Conservation (phyloP, 1,140 invertebrate genomes). For the Hylaeus anthracinus region DNA sequence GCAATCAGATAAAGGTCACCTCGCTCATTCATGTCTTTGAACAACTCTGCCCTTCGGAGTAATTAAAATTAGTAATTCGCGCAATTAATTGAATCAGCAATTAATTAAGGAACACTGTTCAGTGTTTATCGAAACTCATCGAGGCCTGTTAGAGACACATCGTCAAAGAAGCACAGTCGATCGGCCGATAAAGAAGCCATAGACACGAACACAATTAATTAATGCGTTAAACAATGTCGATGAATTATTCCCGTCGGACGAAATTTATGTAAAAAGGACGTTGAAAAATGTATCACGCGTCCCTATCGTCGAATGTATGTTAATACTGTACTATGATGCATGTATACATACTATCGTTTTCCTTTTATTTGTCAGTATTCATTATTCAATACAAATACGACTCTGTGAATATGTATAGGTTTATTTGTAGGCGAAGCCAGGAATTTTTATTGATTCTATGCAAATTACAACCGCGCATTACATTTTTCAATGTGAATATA, state of each 20-base stretch:
- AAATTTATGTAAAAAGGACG: neutral
- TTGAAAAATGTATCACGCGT: neutral
- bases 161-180: slow-evolving; percentile 9
- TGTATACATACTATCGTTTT: no score
- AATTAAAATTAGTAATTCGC: slow-evolving; percentile 35
- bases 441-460: no score
- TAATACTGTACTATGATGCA: neutral
- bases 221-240: neutral
- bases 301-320: neutral
- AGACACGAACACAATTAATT: slow-evolving; percentile 7
- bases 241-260: neutral
- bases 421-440: no score
- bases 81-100: slow-evolving; percentile 27
- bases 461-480: no score
- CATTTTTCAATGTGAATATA: no score
- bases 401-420: no score
- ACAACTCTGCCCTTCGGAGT: neutral
- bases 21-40: neutral
- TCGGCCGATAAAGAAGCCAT: slow-evolving; percentile 16
- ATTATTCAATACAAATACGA: no score
- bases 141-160: neutral
- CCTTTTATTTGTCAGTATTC: no score
- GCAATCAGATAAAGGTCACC: neutral
- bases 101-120: slow-evolving; percentile 23
- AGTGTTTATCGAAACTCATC: slow-evolving; percentile 16